Base-by-base conservation (phyloP, 2,797 vertebrate genomes). In the Scyliorhinus canicula region DNA sequence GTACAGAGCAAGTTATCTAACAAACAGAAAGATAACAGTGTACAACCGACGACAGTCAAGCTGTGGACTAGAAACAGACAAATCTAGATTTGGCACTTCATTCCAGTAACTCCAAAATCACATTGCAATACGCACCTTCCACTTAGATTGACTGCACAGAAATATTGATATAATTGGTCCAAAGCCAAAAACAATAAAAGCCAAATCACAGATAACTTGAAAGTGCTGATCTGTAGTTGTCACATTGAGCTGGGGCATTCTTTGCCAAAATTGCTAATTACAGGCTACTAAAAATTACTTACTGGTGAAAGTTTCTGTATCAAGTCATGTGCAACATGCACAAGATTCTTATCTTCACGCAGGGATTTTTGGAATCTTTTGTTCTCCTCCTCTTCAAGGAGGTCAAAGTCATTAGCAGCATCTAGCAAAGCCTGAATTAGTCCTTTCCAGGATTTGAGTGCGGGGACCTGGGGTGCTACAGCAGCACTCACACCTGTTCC, bases 251-350 rank as follows among this genome's bases (percentile, higher is more conserved):
- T 55, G 11, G 28, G 11, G 21, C 52, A 16, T 12, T 86, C 86
- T 63, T 57, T 63, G 40, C 6, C 57, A 91, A 63, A 40, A 44
- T 65, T 44, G 24, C 2, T 60, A 65, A 91, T 65, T 26, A 65
- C 31, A 44, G 21, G 50, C 7, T 65, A 50, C n/a, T 26, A 60
- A 84, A 44, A 47, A 19, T 60, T 63, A 97, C 98, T 98, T 97
- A 99, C 99, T 95, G 98, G 99, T 91, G 99, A 99, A 93, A 99
- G 98, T 97, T 99, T 99, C 97, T 99, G 99, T 96, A 99, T 99
- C 95, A 99, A 98, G 97, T 99, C 99, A 44, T 99, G 99, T 95
- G 99, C 99, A 93, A 99, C 98, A 3, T 99, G 98, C 95, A 99
- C 98, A 96, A 99, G 97, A 97, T 99, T 99, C 97, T 99, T 99